Conservation (phyloP, 1,140 invertebrate genomes). For the Brachionus plicatilis region DNA sequence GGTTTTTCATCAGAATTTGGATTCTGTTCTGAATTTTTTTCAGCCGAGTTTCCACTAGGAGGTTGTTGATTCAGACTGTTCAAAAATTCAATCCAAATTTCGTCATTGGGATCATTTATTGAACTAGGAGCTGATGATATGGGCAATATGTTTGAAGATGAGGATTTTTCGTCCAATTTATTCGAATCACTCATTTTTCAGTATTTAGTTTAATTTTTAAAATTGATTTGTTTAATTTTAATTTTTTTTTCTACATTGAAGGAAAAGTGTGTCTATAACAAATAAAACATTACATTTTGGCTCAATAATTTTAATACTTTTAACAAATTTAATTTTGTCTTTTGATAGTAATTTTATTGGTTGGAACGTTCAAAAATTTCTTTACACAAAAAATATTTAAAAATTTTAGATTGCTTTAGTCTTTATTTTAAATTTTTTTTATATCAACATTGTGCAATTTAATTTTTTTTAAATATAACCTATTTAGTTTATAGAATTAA, state of each 20-base stretch:
- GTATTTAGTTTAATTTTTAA: background rate
- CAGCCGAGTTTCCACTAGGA: background rate
- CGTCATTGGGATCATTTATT: constrained; percentile 11
- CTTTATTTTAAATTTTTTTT: no score
- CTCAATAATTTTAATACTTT: no score
- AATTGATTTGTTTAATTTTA: background rate
- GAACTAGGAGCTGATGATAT: background rate
- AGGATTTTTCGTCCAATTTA: background rate
- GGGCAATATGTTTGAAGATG: background rate
- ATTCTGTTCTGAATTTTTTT: background rate
- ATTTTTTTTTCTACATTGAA: background rate
- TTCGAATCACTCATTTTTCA: background rate
- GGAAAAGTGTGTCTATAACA: no score
- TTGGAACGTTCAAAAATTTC: no score
- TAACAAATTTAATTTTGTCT: no score
- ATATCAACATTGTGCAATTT: no score
- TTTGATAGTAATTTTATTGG: no score
- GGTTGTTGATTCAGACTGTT: constrained; percentile 22
- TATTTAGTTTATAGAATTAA: no score
- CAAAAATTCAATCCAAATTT: constrained; percentile 38
- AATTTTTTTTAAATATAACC: no score
- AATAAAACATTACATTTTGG: no score
- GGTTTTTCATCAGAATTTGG: background rate
- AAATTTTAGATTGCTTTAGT: no score
- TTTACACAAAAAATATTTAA: no score